Evolutionary conservation across 2,888 invertebrate species (phyloP).

Genomic region (Willowsia nigromaculata): DNA sequence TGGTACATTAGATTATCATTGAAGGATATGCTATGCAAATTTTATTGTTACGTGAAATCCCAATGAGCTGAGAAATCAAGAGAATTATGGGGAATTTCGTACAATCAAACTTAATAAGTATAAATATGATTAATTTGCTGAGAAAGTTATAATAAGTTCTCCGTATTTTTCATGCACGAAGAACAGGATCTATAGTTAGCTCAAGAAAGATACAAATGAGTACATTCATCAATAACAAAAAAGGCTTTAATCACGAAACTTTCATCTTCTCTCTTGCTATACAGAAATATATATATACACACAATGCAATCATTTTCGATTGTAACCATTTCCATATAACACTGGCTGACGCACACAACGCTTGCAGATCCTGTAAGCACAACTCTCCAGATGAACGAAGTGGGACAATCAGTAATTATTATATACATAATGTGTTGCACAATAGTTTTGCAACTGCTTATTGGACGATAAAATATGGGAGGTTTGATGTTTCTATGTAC

Average conservation of each 20-base stretch:
- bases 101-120: not conserved
- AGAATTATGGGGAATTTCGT: not conserved
- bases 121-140: conserved; percentile 18
- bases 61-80: no score
- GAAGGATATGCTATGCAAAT: no score
- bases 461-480: no score
- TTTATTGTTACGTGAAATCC: no score
- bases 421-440: no score
- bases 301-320: not conserved
- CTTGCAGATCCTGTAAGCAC: no score
- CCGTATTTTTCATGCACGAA: not conserved
- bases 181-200: not conserved
- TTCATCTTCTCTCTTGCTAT: not conserved
- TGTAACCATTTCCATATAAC: not conserved
- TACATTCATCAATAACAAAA: not conserved
- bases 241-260: not conserved
- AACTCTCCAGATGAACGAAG: no score
- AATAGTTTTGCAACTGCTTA: no score
- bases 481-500: no score
- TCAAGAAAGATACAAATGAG: not conserved
- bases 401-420: no score
- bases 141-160: conserved; percentile 41
- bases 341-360: not conserved
- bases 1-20: no score
- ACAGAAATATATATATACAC: not conserved